These are phyloP conservation scores for Eulimnadia texana DNA, from an alignment of 1,140 invertebrate species.

Conservation along the genomic window DNA sequence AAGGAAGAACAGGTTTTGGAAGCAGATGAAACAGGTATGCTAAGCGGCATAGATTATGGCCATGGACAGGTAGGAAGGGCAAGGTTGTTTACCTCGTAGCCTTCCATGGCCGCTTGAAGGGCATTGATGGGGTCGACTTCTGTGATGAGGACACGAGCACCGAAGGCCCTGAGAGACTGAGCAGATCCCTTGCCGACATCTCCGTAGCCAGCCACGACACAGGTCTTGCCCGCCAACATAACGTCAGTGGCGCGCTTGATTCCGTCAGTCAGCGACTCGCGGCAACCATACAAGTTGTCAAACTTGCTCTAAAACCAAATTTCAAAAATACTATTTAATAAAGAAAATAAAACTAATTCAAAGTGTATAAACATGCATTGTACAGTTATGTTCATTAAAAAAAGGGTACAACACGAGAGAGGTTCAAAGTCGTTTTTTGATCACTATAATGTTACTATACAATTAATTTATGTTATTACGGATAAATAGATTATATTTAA, in stretches of 20 bases:
- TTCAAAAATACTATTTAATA: too few species aligned
- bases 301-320: slow-evolving; percentile 94
- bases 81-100: slow-evolving; percentile 50
- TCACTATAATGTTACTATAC: too few species aligned
- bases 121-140: slow-evolving; percentile 99
- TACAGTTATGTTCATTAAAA: too few species aligned
- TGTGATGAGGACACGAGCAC: slow-evolving; percentile 87
- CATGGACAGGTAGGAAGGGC: too few species aligned
- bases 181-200: slow-evolving; percentile 99
- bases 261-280: slow-evolving; percentile 94
- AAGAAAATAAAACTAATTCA: slow-evolving; percentile 9
- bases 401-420: too few species aligned
- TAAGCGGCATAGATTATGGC: too few species aligned
- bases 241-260: slow-evolving; percentile 96
- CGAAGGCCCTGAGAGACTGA: slow-evolving; percentile 85
- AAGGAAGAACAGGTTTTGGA: background rate
- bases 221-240: slow-evolving; percentile 97
- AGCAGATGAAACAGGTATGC: too few species aligned
- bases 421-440: too few species aligned
- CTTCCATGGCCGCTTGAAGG: slow-evolving; percentile 97
- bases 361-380: background rate
- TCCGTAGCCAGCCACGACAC: slow-evolving; percentile 94
- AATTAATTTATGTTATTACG: too few species aligned
- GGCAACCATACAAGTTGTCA: slow-evolving; percentile 97
- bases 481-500: background rate